Evolutionary conservation across 2,113 vertebrate species (phyloP).

Genomic region (Coptodon bakossiorum): DNA sequence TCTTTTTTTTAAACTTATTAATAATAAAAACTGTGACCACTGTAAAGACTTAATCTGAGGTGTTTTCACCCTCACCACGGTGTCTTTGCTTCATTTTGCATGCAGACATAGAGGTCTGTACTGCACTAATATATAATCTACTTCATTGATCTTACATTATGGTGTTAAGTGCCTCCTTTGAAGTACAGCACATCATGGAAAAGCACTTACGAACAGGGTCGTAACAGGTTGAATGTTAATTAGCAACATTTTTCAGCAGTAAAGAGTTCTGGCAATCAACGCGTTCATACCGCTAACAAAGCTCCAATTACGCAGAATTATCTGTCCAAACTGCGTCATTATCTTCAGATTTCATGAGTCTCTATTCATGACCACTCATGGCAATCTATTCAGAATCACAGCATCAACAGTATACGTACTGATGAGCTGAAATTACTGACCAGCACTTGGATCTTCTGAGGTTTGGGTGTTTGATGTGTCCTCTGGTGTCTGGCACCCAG

Average conservation of each 20-base stretch:
- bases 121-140: not conserved
- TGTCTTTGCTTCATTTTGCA: not conserved
- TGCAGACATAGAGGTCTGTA: not conserved
- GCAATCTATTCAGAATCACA: not conserved
- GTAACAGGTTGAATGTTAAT: not conserved
- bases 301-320: not conserved
- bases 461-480: not conserved
- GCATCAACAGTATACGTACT: not conserved
- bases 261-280: not conserved
- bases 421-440: not conserved
- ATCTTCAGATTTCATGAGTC: not conserved
- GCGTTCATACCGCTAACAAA: not conserved
- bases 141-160: not conserved
- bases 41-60: not conserved
- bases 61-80: not conserved
- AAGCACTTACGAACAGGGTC: not conserved
- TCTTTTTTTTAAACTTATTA: not conserved
- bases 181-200: not conserved
- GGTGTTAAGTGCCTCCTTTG: not conserved
- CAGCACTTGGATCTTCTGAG: not conserved
- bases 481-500: not conserved
- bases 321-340: not conserved
- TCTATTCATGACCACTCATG: not conserved
- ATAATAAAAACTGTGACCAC: not conserved
- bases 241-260: not conserved